Conservation (phyloP, 1,140 invertebrate species). For the Zaprionus capensis region DNA sequence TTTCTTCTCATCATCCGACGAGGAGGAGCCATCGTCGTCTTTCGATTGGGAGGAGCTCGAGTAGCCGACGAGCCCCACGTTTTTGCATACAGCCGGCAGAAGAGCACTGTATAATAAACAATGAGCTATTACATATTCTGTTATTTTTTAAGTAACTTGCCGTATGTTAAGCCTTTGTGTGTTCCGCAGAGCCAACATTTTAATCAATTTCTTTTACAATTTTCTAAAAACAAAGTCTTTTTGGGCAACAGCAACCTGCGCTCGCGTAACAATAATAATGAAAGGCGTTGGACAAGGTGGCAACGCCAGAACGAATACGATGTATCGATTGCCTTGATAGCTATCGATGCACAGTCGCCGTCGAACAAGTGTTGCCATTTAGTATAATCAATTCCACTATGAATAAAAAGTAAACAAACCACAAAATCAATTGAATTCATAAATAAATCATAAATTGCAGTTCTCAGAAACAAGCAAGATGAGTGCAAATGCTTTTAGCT, state of each 20-base stretch:
- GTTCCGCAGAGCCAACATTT: conserved; percentile 56
- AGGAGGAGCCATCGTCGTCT: conserved; percentile 65
- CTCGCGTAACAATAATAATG: conserved; percentile 72
- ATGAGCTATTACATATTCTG: not conserved
- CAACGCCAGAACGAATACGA: conserved; percentile 1
- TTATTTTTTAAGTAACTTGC: conserved; percentile 9
- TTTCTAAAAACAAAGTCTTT: conserved; percentile 46
- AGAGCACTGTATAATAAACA: conserved; percentile 34
- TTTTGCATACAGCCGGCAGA: conserved; percentile 60
- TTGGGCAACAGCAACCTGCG: conserved; percentile 20
- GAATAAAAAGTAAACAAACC: conserved; percentile 46
- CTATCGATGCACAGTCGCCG: not conserved
- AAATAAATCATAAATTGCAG: not conserved
- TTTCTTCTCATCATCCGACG: conserved; percentile 71
- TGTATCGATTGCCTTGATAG: conserved; percentile 16
- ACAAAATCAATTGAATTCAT: conserved; percentile 1
- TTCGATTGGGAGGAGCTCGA: conserved; percentile 62
- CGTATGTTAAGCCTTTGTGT: conserved; percentile 45
- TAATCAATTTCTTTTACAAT: conserved; percentile 57
- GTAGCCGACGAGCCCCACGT: conserved; percentile 52
- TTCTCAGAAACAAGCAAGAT: conserved; percentile 45
- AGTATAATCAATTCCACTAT: not conserved
- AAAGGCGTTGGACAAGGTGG: not conserved
- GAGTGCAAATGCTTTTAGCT: conserved; percentile 61
- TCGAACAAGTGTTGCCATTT: not conserved